Conservation (phyloP, 2,888 invertebrate species). For the Sthenelais limicola region DNA sequence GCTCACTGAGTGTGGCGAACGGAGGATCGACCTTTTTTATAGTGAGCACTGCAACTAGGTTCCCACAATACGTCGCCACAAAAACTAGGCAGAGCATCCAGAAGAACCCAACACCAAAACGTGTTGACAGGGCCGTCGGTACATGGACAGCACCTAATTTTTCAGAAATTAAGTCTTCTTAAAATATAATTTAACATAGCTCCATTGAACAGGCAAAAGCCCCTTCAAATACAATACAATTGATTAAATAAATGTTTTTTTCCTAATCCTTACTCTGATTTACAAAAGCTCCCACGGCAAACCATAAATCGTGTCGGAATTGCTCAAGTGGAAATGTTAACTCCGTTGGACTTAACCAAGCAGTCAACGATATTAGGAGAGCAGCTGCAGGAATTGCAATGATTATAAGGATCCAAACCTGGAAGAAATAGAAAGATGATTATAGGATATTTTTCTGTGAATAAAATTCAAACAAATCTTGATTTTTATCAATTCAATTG, state of each 20-base stretch:
- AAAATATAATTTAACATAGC: no score
- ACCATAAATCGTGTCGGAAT: neutral
- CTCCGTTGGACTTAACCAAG: neutral
- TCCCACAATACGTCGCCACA: conserved; percentile 18
- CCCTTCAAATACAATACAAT: no score
- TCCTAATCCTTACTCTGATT: conserved; percentile 20
- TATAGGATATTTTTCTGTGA: no score
- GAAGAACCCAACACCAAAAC: conserved; percentile 8
- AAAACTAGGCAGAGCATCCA: conserved; percentile 21
- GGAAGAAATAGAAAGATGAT: no score
- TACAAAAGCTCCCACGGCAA: conserved; percentile 9
- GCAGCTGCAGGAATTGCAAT: neutral
- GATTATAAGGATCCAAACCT: conserved; percentile 4
- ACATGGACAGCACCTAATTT: neutral
- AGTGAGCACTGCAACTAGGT: conserved; percentile 17
- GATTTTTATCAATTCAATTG: no score
- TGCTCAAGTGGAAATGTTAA: neutral
- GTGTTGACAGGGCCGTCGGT: neutral
- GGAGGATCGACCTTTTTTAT: neutral
- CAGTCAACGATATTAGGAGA: neutral
- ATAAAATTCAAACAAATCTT: no score
- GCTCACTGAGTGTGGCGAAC: conserved; percentile 15
- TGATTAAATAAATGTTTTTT: no score
- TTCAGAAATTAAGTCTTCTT: no score
- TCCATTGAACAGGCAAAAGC: no score